Percentiles rank a stretch among this genome's conserved stretches.
Conservation (phyloP, 2,888 invertebrate genomes). For the Hypomecis atomaria region DNA sequence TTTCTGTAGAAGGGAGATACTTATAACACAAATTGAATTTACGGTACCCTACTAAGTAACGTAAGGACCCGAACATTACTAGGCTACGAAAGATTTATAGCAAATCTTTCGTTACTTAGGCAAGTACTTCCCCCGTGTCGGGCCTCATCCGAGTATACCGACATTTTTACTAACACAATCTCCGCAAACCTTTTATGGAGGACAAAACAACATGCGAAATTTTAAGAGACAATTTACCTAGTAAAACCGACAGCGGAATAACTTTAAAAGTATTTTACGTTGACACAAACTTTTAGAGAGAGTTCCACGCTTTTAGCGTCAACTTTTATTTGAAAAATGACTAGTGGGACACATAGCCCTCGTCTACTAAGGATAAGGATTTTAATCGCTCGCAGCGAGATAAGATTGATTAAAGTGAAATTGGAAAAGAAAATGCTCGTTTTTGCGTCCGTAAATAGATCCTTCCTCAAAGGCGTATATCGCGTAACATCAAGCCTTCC, state of each 20-base stretch:
- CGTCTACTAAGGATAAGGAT: not conserved
- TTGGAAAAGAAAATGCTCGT: constrained; percentile 10
- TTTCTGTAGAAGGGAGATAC: not conserved
- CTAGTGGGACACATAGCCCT: constrained; percentile 9
- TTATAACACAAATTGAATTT: constrained; percentile 6
- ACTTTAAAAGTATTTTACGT: constrained; percentile 24
- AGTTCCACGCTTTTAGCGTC: constrained; percentile 11
- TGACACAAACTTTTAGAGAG: constrained; percentile 12
- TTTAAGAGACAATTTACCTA: constrained; percentile 28
- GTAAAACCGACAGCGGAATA: constrained; percentile 22
- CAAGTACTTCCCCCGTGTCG: constrained; percentile 2
- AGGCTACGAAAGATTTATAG: not conserved
- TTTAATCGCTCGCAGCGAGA: constrained; percentile 11
- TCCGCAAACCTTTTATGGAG: constrained; percentile 19
- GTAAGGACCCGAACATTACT: constrained; percentile 1
- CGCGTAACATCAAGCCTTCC: not conserved
- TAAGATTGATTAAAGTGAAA: constrained; percentile 19
- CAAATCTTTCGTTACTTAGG: constrained; percentile 1
- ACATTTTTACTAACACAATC: constrained; percentile 19
- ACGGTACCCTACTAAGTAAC: not conserved
- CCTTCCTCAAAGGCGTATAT: not conserved
- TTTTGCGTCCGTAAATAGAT: constrained; percentile 8
- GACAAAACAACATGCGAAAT: constrained; percentile 24
- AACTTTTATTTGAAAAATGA: constrained; percentile 21
- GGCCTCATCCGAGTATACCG: constrained; percentile 9